Percentiles rank a stretch among this genome's conserved stretches.
Conservation (phyloP, 2,797 vertebrate genomes). For the Gymnocypris eckloni region DNA sequence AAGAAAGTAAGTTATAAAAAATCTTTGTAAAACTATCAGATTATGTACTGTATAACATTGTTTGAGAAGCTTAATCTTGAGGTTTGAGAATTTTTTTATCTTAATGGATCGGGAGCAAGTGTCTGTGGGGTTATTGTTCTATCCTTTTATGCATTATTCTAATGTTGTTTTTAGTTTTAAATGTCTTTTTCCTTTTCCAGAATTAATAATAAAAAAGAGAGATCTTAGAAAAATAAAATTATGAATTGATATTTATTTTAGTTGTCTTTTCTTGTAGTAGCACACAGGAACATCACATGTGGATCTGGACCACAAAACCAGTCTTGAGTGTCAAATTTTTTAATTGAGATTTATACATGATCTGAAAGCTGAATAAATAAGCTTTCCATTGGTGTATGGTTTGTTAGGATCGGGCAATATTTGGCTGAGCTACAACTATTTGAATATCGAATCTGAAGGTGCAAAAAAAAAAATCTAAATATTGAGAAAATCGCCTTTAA, state of each 20-base stretch:
- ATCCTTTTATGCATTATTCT: slow-evolving; percentile 48
- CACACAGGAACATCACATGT: not conserved
- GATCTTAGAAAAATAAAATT: slow-evolving; percentile 60
- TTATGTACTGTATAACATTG: slow-evolving; percentile 57
- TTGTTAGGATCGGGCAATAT: too few relatives aligned
- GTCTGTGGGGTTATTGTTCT: slow-evolving; percentile 46
- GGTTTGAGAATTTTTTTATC: slow-evolving; percentile 34
- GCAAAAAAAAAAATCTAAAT: too few relatives aligned
- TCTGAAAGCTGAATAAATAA: too few relatives aligned
- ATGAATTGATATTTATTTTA: slow-evolving; percentile 47
- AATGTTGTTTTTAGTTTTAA: slow-evolving; percentile 56
- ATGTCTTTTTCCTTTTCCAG: slow-evolving; percentile 52
- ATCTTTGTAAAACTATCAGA: slow-evolving; percentile 53
- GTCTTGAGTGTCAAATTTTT: too few relatives aligned
- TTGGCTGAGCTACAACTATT: too few relatives aligned
- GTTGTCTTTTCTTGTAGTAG: not conserved
- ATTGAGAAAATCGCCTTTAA: too few relatives aligned
- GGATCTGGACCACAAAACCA: too few relatives aligned
- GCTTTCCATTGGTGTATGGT: too few relatives aligned
- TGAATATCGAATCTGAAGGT: too few relatives aligned
- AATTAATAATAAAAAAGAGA: slow-evolving; percentile 54
- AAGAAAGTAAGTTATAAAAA: slow-evolving; percentile 53
- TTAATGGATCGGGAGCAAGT: slow-evolving; percentile 41
- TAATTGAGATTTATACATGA: too few relatives aligned
- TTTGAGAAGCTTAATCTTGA: slow-evolving; percentile 41